Evolutionary conservation across 2,113 vertebrate genomes (phyloP).

Genomic region (Perognathus longimembris): DNA sequence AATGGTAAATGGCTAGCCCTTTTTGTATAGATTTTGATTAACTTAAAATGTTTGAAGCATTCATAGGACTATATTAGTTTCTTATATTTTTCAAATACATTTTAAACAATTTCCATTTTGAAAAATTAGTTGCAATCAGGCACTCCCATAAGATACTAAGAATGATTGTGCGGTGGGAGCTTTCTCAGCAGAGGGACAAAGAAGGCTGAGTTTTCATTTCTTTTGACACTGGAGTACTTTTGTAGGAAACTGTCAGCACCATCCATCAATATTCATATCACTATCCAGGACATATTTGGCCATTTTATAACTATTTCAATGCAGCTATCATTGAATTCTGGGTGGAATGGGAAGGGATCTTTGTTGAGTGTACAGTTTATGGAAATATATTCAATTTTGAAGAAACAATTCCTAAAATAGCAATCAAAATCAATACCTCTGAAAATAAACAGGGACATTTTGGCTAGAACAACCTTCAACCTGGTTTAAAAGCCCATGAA

Average conservation of each 20-base stretch:
- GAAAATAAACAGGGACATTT: slow-evolving; percentile 23
- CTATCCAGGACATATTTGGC: slow-evolving; percentile 10
- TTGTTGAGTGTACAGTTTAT: not conserved
- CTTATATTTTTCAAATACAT: not conserved
- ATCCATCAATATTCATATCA: slow-evolving; percentile 18
- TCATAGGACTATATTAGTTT: not conserved
- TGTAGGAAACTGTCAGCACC: not conserved
- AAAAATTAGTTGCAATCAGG: slow-evolving; percentile 18
- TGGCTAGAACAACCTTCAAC: not conserved
- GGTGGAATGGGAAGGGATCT: not conserved
- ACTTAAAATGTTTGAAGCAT: not conserved
- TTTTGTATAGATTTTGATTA: slow-evolving; percentile 11
- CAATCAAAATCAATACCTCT: not conserved
- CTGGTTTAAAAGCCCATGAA: too few species aligned
- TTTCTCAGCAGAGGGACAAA: not conserved
- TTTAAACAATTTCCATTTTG: slow-evolving; percentile 31
- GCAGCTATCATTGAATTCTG: not conserved
- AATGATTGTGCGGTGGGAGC: not conserved
- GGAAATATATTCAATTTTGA: slow-evolving; percentile 25
- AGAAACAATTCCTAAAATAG: slow-evolving; percentile 48
- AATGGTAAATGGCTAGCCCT: not conserved
- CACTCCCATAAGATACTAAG: not conserved
- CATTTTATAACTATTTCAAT: slow-evolving; percentile 53
- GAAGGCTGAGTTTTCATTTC: not conserved
- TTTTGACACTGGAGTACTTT: not conserved